phyloP scores from a whole-genome alignment of 2,888 invertebrate species.

The Bimastos eiseni region DNA sequence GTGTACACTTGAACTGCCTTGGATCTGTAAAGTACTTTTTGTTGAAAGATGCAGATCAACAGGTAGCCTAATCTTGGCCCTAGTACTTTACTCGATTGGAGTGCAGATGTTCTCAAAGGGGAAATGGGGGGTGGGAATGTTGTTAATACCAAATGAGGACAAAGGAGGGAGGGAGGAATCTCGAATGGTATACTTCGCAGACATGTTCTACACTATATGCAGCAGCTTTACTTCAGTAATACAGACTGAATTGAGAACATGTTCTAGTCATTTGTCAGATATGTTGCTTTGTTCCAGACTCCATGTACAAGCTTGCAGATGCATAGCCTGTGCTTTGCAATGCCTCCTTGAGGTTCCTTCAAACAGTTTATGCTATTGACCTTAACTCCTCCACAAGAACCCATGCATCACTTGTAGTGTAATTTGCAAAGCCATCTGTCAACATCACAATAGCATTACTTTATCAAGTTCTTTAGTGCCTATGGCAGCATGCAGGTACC shows the following conservation, averaged over 20 bases:
- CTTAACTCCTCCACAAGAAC: not conserved
- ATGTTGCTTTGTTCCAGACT: not conserved
- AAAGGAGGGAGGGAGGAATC: no score
- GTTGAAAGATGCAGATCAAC: no score
- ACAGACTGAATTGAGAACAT: not conserved
- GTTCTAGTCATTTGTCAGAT: not conserved
- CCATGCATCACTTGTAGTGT: not conserved
- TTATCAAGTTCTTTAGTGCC: constrained; percentile 3
- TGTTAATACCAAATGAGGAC: no score
- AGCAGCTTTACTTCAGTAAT: not conserved
- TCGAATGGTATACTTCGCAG: not conserved
- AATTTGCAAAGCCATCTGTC: not conserved
- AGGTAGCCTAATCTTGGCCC: no score
- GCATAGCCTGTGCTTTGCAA: not conserved
- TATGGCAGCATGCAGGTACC: not conserved
- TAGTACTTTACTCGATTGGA: no score
- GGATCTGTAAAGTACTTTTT: no score
- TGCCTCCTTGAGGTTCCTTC: not conserved
- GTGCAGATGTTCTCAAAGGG: no score
- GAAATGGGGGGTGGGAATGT: no score
- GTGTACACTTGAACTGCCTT: no score
- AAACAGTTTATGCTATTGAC: not conserved
- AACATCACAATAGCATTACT: not conserved
- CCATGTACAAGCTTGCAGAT: not conserved
- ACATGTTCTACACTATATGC: not conserved